Percentiles rank a stretch among this genome's conserved stretches.
Conservation (phyloP, 1,140 invertebrate genomes). For the Pachypsylla venusta region DNA sequence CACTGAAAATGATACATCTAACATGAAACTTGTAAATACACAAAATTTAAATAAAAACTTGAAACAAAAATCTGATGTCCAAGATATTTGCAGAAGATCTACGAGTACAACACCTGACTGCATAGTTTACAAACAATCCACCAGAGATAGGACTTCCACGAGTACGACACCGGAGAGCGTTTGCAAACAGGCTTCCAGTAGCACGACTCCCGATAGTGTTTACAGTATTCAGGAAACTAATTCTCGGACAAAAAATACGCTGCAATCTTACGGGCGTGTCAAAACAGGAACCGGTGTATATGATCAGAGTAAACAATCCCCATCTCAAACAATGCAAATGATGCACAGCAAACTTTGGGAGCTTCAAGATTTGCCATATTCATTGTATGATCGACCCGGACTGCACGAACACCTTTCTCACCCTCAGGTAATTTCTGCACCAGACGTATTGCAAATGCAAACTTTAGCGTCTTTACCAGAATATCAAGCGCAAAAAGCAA, state of each 20-base stretch:
- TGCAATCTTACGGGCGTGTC: not conserved
- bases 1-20: not conserved
- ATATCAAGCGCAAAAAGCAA: not conserved
- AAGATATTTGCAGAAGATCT: not conserved
- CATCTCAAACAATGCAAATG: not conserved
- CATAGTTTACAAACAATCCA: not conserved
- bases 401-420: not conserved
- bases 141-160: no score
- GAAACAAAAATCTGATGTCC: not conserved
- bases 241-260: not conserved
- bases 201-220: not conserved
- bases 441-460: not conserved
- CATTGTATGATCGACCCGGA: not conserved
- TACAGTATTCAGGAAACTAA: not conserved
- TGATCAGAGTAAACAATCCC: not conserved
- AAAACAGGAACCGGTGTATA: not conserved
- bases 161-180: not conserved
- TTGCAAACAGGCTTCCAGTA: not conserved
- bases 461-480: not conserved
- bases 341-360: conserved; percentile 1
- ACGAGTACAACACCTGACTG: conserved; percentile 2
- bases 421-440: not conserved
- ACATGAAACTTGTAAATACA: not conserved
- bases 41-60: not conserved
- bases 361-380: not conserved